These are phyloP conservation scores for Melanotaenia nigrans DNA, from an alignment of 2,797 vertebrate species.

Conservation along the genomic window DNA sequence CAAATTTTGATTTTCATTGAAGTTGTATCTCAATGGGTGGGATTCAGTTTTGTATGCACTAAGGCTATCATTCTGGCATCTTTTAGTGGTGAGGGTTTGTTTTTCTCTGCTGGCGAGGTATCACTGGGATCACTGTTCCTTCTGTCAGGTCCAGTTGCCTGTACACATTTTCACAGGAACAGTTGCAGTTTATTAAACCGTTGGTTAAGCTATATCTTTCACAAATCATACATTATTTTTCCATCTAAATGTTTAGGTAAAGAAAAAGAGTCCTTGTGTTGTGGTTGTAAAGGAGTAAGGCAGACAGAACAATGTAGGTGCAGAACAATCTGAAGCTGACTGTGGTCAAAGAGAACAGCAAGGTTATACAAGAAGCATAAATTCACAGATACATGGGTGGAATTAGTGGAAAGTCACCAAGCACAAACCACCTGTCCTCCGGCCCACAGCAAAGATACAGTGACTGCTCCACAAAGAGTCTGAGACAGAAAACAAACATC, in stretches of 20 bases:
- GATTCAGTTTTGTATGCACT: slow-evolving; percentile 12
- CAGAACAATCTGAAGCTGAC: not conserved
- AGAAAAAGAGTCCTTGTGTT: not conserved
- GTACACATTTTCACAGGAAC: not conserved
- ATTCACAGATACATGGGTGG: not conserved
- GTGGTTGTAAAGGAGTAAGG: not conserved
- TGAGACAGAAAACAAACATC: slow-evolving; percentile 68
- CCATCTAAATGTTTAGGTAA: not conserved
- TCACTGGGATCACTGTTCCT: not conserved
- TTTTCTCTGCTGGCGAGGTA: not conserved
- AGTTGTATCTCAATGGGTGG: not conserved
- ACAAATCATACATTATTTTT: not conserved
- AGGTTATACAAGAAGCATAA: not conserved
- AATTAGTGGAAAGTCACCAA: slow-evolving; percentile 15
- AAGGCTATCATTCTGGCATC: slow-evolving; percentile 21
- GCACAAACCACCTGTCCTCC: slow-evolving; percentile 37
- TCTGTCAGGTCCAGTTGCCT: not conserved
- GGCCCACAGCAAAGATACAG: slow-evolving; percentile 49
- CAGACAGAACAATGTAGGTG: not conserved
- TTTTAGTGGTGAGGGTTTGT: not conserved
- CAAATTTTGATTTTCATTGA: not conserved
- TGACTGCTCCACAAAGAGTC: slow-evolving; percentile 57
- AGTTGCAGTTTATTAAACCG: not conserved
- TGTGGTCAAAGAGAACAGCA: not conserved
- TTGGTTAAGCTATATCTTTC: not conserved